Evolutionary conservation across 2,797 vertebrate species (phyloP), one percentile per base, ranked within the genome.

Genomic region (Spinibarbus caldwelli): DNA sequence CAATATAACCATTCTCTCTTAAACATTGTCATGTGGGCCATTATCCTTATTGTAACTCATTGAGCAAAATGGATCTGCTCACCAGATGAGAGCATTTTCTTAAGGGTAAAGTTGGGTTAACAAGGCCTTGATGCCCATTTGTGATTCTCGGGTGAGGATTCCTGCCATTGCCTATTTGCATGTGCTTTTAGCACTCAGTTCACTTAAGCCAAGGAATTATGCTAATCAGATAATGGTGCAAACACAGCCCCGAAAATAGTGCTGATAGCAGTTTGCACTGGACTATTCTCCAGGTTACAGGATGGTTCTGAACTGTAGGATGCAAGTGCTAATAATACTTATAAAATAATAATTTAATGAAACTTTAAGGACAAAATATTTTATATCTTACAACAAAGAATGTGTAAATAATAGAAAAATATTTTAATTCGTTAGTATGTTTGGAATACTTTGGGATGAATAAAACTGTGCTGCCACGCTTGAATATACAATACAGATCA

Each of bases 171-270:
- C 52, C 7, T 49, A 62, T 83, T 73, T 67, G 11, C 36, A 70
- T 68, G n/a, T 64, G 47, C 36, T 41, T 67, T 43, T 54, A 57
- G 26, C 12, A 78, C 73, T 36, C 19, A 23, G 7, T 43, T 54
- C 31, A 66, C 45, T 67, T 38, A 17, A 10, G 21, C 52, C 52
- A 62, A 57, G 26, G 8, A 70, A 84, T 84, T 78, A 78, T 84
- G 62, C 64, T 59, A 84, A 84, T 84, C n/a, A 68, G 75, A 15
- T 78, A 43, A 45, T 43, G 14, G 8, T 78, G 64, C 49, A 57
- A 78, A 70, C 47, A 83, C 31, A 17, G 57, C 11, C 31, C 19
- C 21, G 5, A 41, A 77, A 31, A 41, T 66, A 43, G 23, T 23
- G 12, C 73, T 77, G 45, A 57, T n/a, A 34, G 45, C 82, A 21